Evolutionary conservation across 2,797 vertebrate genomes (phyloP).

Genomic region (Myotis daubentonii): DNA sequence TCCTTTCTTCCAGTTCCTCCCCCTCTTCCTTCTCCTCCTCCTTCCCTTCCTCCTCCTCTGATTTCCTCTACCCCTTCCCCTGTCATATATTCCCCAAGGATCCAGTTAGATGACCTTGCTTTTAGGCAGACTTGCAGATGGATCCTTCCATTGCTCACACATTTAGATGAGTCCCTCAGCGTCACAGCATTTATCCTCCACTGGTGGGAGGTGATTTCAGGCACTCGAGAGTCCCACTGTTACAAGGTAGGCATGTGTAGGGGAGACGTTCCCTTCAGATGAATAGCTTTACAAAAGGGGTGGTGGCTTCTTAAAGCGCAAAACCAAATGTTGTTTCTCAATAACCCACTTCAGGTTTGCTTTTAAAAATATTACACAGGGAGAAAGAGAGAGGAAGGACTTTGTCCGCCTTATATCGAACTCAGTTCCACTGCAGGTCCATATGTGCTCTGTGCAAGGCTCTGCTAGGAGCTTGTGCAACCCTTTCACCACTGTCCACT

Average conservation of each 20-base stretch:
- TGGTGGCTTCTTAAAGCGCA: neutral
- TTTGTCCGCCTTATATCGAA: neutral
- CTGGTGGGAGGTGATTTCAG: conserved; percentile 63
- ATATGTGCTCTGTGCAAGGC: neutral
- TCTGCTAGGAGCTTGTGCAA: neutral
- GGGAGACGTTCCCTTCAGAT: neutral
- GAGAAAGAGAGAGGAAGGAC: neutral
- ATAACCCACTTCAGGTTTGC: conserved; percentile 46
- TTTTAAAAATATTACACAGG: neutral
- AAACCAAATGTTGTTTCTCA: conserved; percentile 22
- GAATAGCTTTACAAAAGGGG: neutral
- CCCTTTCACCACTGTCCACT: neutral
- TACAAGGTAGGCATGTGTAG: neutral
- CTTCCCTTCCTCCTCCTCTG: neutral
- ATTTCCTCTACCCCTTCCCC: neutral
- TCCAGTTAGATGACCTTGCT: conserved; percentile 67
- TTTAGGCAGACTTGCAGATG: conserved; percentile 42
- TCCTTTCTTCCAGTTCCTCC: neutral
- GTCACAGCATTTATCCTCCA: neutral
- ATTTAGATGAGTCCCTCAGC: conserved; percentile 71
- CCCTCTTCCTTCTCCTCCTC: neutral
- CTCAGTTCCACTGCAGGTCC: neutral
- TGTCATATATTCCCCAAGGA: neutral
- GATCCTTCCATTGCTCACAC: conserved; percentile 44
- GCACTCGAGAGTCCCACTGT: conserved; percentile 34